Conservation (phyloP, 2,113 vertebrate species). For the Melospiza georgiana region DNA sequence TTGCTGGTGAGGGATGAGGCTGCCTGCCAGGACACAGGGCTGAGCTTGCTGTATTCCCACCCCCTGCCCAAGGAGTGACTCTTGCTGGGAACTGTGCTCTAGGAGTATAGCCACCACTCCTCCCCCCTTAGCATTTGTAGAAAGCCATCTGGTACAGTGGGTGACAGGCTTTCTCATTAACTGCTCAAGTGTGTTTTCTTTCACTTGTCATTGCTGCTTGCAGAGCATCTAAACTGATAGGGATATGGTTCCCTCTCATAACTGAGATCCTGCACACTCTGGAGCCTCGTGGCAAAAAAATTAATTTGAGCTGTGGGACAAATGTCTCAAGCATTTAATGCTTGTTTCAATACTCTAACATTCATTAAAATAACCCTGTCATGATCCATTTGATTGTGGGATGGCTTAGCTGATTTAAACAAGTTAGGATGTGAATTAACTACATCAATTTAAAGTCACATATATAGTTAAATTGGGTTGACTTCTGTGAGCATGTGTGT, state of each 20-base stretch:
- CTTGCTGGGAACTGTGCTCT: background rate
- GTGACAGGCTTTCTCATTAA: constrained; percentile 1
- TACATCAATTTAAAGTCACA: background rate
- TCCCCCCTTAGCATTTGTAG: background rate
- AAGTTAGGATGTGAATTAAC: background rate
- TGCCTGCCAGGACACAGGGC: background rate
- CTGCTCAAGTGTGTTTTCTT: constrained; percentile 6
- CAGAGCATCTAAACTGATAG: background rate
- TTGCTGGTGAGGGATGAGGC: background rate
- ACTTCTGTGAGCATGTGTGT: background rate
- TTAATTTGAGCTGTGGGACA: background rate
- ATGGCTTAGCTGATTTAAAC: background rate
- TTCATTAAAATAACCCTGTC: background rate
- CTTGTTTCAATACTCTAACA: background rate
- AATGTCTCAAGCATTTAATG: background rate
- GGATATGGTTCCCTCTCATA: background rate
- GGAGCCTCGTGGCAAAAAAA: background rate
- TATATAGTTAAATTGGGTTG: background rate
- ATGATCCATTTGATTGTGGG: background rate
- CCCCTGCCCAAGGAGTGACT: background rate
- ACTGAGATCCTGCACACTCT: background rate
- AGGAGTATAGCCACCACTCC: background rate
- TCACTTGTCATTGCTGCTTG: background rate
- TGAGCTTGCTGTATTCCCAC: background rate
- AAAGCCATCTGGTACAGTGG: background rate